Base-by-base conservation (phyloP, 92 coral and sea anemone species). In the Bergia sp. region DNA sequence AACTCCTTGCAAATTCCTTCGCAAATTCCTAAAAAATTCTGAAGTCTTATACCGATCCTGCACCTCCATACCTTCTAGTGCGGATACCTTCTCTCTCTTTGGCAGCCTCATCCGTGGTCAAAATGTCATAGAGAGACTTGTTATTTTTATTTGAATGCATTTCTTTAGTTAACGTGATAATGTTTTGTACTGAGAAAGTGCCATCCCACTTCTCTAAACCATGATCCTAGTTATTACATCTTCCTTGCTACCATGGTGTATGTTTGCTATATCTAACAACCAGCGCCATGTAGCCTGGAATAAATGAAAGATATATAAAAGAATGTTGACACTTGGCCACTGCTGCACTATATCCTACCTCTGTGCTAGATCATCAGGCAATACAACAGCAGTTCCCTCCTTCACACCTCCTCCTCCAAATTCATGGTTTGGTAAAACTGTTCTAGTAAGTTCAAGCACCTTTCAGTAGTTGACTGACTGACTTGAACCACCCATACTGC, bases 271-370 rank as follows among this genome's bases (percentile, higher is more conserved):
- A 66, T 93, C 89, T 77, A 89, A 11, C 1, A 93, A 69, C 94
- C 94, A 91, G 77, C 85, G 67, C 94, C 96, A 91, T 53, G 78
- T 85, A 44, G 90, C 93, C 73, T 90, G 92, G 57, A 90, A 37
- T 41, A 92, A 92, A 53, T 94, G 92, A 23, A 86, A 93, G 64
- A 89, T 92, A 39, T 90, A 94, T 4, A 91, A 77, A 44, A 93
- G 47, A 16, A 85, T 89, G 57, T 74, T 83, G 67, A 87, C 91
- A 40, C 82, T 81, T 29, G 29, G 29, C 96, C 94, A 89, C 42
- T 69, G 77, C 0, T 3, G 29, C 29, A 29, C 29, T 29, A 29
- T 29, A 29, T 29, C 29, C 29, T 29, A 29, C 29, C 29, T 29
- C 29, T 29, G 29, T 29, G 29, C 29, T 29, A 29, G 29, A 29